Evolutionary conservation across 2,113 vertebrate species (phyloP).

Genomic region (Puma concolor): DNA sequence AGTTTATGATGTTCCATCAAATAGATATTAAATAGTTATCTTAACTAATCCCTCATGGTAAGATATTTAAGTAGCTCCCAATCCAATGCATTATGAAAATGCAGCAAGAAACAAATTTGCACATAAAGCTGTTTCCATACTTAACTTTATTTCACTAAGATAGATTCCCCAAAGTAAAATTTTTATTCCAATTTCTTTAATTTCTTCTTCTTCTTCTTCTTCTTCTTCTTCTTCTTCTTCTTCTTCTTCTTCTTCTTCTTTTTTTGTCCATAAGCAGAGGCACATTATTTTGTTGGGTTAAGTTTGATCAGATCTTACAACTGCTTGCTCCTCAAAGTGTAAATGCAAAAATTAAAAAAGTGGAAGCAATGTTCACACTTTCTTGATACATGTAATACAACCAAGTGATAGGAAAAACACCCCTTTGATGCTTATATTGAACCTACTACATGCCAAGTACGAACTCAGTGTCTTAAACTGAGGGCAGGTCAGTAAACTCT

Average conservation of each 20-base stretch:
- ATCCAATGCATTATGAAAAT: conserved; percentile 52
- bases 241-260: neutral
- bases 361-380: neutral
- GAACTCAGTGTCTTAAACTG: neutral
- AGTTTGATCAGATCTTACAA: neutral
- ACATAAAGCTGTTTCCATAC: conserved; percentile 16
- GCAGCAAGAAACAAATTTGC: conserved; percentile 26
- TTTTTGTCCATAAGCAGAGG: neutral
- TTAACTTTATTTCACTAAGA: conserved; percentile 50
- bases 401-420: neutral
- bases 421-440: neutral
- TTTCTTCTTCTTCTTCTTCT: too few species aligned
- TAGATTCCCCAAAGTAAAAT: conserved; percentile 14
- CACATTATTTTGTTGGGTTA: conserved; percentile 1
- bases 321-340: neutral
- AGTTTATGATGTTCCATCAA: conserved; percentile 14
- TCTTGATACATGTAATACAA: neutral
- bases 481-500: neutral
- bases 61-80: neutral
- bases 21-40: conserved; percentile 28
- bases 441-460: neutral
- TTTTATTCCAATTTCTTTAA: neutral
- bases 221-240: too few species aligned
- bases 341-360: conserved; percentile 21
- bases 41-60: conserved; percentile 38